Evolutionary conservation across 2,888 invertebrate species (phyloP).

Genomic region (Siphonodentalium dalli): DNA sequence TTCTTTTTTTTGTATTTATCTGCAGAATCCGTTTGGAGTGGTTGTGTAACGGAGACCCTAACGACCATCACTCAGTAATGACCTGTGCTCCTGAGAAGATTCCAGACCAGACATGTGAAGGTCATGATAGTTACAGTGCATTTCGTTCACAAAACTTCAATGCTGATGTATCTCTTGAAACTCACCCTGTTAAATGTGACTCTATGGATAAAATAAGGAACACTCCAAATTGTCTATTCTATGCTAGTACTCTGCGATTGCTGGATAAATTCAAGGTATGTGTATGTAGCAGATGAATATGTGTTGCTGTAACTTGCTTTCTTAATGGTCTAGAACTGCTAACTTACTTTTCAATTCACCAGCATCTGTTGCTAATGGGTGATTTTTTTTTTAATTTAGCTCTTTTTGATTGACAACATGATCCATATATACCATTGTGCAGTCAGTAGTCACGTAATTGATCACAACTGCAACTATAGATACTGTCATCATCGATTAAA

Average conservation of each 20-base stretch:
- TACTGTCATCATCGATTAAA: too few species aligned
- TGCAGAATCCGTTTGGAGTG: slow-evolving; percentile 80
- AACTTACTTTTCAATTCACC: too few species aligned
- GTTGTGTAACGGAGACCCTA: slow-evolving; percentile 90
- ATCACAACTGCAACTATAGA: too few species aligned
- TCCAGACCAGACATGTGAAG: slow-evolving; percentile 74
- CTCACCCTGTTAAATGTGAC: slow-evolving; percentile 71
- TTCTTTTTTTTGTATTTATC: too few species aligned
- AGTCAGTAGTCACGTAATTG: too few species aligned
- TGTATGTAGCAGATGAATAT: background rate
- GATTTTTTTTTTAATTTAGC: too few species aligned
- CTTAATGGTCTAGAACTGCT: too few species aligned
- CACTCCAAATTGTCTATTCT: slow-evolving; percentile 74
- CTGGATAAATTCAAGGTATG: slow-evolving; percentile 94
- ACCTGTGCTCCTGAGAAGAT: slow-evolving; percentile 95
- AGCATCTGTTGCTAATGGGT: too few species aligned
- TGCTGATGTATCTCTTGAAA: slow-evolving; percentile 80
- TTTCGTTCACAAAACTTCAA: slow-evolving; percentile 89
- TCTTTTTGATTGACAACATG: too few species aligned
- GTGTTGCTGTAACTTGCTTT: too few species aligned
- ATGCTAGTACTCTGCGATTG: slow-evolving; percentile 93
- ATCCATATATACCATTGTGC: too few species aligned
- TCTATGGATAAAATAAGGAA: slow-evolving; percentile 36
- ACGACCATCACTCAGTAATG: slow-evolving; percentile 94
- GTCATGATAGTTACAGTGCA: slow-evolving; percentile 93